Percentiles rank a stretch among this genome's conserved stretches.
Conservation (phyloP, 2,888 invertebrate species). For the Acholoe squamosa region DNA sequence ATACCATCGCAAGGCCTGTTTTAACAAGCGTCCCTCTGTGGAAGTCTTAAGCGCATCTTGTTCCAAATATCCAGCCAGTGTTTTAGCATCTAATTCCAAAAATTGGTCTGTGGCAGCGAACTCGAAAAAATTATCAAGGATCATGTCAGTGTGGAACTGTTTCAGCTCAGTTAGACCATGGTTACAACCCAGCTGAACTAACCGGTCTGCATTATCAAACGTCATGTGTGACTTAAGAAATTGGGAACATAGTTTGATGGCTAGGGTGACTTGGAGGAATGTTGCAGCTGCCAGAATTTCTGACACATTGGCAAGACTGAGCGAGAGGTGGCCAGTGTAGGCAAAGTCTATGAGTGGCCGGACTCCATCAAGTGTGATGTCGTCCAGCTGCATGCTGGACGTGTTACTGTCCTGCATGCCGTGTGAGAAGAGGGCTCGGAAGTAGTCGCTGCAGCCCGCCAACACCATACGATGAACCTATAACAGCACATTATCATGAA, state of each 20-base stretch:
- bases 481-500: neutral
- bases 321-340: conserved; percentile 66
- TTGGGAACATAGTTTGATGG: conserved; percentile 59
- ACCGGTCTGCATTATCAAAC: conserved; percentile 65
- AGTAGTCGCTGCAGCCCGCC: conserved; percentile 69
- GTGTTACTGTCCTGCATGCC: conserved; percentile 65
- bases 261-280: conserved; percentile 68
- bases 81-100: conserved; percentile 61
- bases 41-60: conserved; percentile 64
- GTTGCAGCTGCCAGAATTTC: conserved; percentile 66
- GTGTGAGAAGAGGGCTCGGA: conserved; percentile 68
- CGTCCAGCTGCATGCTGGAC: conserved; percentile 51
- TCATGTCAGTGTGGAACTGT: conserved; percentile 51
- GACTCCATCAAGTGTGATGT: conserved; percentile 55
- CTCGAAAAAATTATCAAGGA: conserved; percentile 64
- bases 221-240: conserved; percentile 67
- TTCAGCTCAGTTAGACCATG: conserved; percentile 65
- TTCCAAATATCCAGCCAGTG: conserved; percentile 63
- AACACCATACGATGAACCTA: conserved; percentile 67
- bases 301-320: conserved; percentile 53
- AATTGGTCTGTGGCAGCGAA: conserved; percentile 66
- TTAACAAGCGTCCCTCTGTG: conserved; percentile 64
- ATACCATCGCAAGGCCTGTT: conserved; percentile 67
- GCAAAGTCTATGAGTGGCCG: conserved; percentile 65
- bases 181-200: conserved; percentile 61